Evolutionary conservation across 2,888 invertebrate genomes (phyloP), one percentile per base, ranked within the genome.

Genomic region (Rhorus exstirpatorius): DNA sequence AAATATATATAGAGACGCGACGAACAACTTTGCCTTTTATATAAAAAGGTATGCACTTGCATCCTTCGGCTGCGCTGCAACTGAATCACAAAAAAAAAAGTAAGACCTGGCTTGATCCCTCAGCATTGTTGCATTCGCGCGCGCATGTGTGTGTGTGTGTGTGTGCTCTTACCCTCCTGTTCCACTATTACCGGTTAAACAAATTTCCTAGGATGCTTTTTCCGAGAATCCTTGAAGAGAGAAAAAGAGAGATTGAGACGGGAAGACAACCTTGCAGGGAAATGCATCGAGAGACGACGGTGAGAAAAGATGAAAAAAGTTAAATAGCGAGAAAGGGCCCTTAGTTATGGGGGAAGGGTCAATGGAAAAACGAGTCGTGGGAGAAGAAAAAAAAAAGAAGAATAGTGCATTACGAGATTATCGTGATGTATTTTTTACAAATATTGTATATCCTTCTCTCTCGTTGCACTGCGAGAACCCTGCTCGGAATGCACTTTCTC

Each of bases 131-230:
- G 41, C 10, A 41, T 12, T 41, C 10, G 1, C n/a, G 41, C n/a
- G n/a, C n/a, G n/a, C n/a, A n/a, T n/a, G n/a, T n/a, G 41, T 41
- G 41, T 41, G 17, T 17, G 3, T 19, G 19, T 21, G 10, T 14
- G 49, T 53, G 7, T 49, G n/a, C 14, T 49, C 4, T n/a, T 49
- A 41, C 35, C 14, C 35, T 17, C 24, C 35, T 51, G 14, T 89
- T 86, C 85, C 86, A 88, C 88, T 89, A 86, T 78, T 86, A 89
- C 88, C 86, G 89, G 87, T 90, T 89, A 89, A 90, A 91, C 89
- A 90, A 90, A 91, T 90, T 91, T 90, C 87, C 85, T 84, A 86
- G 88, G 88, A 87, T 89, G 89, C 83, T 80, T 88, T 89, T 90
- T 89, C 89, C 86, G 72, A 83, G 88, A 90, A 90, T 78, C 35